Evolutionary conservation across 2,888 invertebrate genomes (phyloP).

Genomic region (Cyclophora albipunctata): DNA sequence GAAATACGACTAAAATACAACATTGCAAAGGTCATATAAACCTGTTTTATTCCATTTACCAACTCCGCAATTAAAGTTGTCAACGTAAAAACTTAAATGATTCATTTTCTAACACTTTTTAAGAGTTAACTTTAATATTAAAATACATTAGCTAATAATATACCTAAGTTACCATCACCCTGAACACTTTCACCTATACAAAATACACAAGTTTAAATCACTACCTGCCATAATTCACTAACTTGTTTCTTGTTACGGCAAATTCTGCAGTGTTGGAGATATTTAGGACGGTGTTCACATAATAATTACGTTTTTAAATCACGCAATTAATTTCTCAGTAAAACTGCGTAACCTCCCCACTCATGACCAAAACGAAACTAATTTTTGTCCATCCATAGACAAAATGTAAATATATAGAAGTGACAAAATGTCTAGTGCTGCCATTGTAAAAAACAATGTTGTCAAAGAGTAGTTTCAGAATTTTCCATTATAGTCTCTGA

Average conservation of each 20-base stretch:
- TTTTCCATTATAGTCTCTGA: no score
- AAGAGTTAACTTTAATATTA: not conserved
- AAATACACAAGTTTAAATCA: constrained; percentile 16
- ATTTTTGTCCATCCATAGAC: constrained; percentile 8
- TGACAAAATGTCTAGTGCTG: no score
- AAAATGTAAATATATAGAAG: no score
- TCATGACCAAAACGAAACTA: constrained; percentile 46
- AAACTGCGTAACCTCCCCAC: constrained; percentile 35
- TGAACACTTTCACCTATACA: constrained; percentile 49
- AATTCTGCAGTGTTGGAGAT: constrained; percentile 36
- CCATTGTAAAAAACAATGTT: no score
- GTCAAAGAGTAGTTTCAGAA: no score
- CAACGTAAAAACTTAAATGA: constrained; percentile 1
- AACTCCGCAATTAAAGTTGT: not conserved
- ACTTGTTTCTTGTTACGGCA: constrained; percentile 30
- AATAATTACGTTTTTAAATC: constrained; percentile 34
- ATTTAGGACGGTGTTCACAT: constrained; percentile 35
- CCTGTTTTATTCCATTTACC: no score
- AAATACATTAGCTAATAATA: constrained; percentile 7
- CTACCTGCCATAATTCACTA: constrained; percentile 45
- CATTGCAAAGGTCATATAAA: no score
- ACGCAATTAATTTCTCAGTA: constrained; percentile 35
- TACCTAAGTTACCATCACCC: no score
- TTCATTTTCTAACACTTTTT: not conserved
- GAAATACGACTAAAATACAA: no score